Conservation (phyloP, 2,113 vertebrate species). For the Naja naja region DNA sequence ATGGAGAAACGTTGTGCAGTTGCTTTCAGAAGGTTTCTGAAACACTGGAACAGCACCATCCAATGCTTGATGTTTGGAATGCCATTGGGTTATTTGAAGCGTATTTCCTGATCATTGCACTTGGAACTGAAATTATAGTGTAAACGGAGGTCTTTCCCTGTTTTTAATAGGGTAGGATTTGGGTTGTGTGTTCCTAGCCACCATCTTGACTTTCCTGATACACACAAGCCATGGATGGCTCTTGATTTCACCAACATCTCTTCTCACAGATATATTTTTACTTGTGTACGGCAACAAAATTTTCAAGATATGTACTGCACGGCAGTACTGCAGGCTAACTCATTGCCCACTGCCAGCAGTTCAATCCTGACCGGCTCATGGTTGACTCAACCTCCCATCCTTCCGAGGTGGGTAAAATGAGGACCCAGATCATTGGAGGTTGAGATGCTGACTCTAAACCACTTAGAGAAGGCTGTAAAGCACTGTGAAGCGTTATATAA, state of each 20-base stretch:
- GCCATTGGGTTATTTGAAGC: not conserved
- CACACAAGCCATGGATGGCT: not conserved
- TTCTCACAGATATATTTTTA: not conserved
- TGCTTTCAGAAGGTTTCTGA: not conserved
- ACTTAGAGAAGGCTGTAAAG: too few relatives aligned
- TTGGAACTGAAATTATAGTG: not conserved
- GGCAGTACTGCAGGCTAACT: too few relatives aligned
- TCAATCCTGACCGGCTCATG: too few relatives aligned
- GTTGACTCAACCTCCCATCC: too few relatives aligned
- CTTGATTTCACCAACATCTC: not conserved
- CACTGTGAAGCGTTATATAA: too few relatives aligned
- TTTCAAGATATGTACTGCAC: not conserved
- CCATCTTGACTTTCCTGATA: not conserved
- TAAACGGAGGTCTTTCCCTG: not conserved
- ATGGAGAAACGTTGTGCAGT: slow-evolving; percentile 19
- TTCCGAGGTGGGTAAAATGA: too few relatives aligned
- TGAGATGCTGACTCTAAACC: too few relatives aligned
- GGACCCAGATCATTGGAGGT: too few relatives aligned
- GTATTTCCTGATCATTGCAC: not conserved
- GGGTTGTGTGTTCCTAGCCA: not conserved
- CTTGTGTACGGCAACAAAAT: not conserved
- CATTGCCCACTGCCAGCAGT: too few relatives aligned
- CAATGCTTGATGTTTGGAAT: too few relatives aligned
- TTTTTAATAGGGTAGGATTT: not conserved
- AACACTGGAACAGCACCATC: not conserved